phyloP scores from a whole-genome alignment of 1,140 invertebrate genomes.

The Glossosoma conforme region DNA sequence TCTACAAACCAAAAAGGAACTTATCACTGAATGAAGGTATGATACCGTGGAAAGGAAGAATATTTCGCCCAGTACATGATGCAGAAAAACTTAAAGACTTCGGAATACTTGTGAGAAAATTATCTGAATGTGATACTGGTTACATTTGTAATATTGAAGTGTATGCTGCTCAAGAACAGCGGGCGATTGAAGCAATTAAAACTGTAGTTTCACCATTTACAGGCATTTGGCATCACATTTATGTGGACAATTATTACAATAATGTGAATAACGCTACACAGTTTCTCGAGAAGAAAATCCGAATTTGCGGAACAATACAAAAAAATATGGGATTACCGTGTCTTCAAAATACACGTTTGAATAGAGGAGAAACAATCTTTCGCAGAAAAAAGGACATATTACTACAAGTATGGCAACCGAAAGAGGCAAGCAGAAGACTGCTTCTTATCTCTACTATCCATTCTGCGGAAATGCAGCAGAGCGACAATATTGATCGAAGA shows the following conservation, averaged over 20 bases:
- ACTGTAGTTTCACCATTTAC: slow-evolving; percentile 12
- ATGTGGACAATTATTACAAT: slow-evolving; percentile 28
- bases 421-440: slow-evolving; percentile 17
- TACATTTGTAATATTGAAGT: slow-evolving; percentile 30
- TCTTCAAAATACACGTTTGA: slow-evolving; percentile 26
- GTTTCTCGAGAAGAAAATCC: slow-evolving; percentile 22
- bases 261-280: slow-evolving; percentile 22
- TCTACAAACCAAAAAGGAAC: background rate
- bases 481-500: slow-evolving; percentile 22
- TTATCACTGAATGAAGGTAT: slow-evolving; percentile 26
- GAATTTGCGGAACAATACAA: slow-evolving; percentile 29
- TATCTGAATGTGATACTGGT: slow-evolving; percentile 29
- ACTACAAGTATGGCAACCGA: slow-evolving; percentile 29
- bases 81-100: slow-evolving; percentile 31
- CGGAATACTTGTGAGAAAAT: slow-evolving; percentile 30
- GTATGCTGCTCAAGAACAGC: slow-evolving; percentile 25
- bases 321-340: slow-evolving; percentile 27
- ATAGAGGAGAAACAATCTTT: slow-evolving; percentile 25
- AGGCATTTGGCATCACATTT: slow-evolving; percentile 16
- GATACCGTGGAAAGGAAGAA: slow-evolving; percentile 26
- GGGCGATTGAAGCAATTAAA: slow-evolving; percentile 24
- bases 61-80: slow-evolving; percentile 28
- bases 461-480: slow-evolving; percentile 25
- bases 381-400: slow-evolving; percentile 23
- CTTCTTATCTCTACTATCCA: slow-evolving; percentile 31